phyloP scores from a whole-genome alignment of 2,113 vertebrate species.

The Cervus canadensis region DNA sequence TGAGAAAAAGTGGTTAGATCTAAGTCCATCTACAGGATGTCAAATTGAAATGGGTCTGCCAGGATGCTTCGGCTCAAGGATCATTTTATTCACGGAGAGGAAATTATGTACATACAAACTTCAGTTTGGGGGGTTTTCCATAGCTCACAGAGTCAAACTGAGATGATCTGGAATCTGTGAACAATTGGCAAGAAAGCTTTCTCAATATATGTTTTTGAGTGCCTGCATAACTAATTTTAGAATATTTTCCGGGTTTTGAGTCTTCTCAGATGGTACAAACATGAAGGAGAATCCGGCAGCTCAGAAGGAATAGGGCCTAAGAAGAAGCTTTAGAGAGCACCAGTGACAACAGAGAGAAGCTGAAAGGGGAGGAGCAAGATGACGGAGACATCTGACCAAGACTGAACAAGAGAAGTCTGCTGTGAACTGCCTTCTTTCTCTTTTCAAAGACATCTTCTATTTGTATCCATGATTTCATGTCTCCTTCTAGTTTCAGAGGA shows the following conservation, averaged over 20 bases:
- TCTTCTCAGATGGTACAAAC: not conserved
- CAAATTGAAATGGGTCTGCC: not conserved
- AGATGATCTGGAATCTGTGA: not conserved
- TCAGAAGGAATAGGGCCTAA: not conserved
- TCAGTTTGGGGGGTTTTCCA: not conserved
- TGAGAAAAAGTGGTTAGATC: not conserved
- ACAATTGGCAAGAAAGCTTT: not conserved
- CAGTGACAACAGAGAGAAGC: not conserved
- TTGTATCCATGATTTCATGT: not conserved
- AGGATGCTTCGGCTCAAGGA: not conserved
- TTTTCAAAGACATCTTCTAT: not conserved
- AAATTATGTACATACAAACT: not conserved
- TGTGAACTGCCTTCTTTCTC: conserved; percentile 1
- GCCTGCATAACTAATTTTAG: not conserved
- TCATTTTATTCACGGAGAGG: not conserved
- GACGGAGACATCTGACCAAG: not conserved
- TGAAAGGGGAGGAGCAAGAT: not conserved
- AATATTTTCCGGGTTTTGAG: not conserved
- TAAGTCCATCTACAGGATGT: not conserved
- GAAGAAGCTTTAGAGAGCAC: not conserved
- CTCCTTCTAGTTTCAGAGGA: not conserved
- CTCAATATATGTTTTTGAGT: not conserved
- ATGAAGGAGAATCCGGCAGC: not conserved
- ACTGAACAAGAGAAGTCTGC: not conserved
- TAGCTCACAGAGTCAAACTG: not conserved